Conservation (phyloP, 2,797 vertebrate species). For the Phalloptychus januarius region DNA sequence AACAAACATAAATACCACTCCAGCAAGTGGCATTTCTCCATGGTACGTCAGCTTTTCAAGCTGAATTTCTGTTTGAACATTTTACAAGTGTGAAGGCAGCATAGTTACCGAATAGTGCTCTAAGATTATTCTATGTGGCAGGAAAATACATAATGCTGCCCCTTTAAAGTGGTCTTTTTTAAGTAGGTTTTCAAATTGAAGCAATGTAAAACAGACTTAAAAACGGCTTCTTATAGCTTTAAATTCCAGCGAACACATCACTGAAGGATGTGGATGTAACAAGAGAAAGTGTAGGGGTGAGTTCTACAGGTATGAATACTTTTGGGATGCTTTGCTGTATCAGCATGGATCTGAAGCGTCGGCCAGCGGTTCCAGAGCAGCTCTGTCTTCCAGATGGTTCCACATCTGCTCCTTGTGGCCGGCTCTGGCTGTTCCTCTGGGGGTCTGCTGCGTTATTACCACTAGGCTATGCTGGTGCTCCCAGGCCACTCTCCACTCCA, state of each 20-base stretch:
- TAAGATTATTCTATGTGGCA: no score
- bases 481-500: slow-evolving; percentile 56
- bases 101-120: no score
- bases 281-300: background rate
- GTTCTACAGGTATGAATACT: background rate
- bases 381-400: background rate
- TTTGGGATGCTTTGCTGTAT: background rate
- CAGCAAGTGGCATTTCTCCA: no score
- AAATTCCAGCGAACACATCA: background rate
- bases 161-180: background rate
- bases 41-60: no score
- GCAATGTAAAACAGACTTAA: background rate
- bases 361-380: background rate
- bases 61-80: background rate
- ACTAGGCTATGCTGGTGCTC: slow-evolving; percentile 60
- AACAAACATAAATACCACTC: no score
- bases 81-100: background rate
- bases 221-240: background rate
- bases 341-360: slow-evolving; percentile 17
- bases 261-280: background rate
- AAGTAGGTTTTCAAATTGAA: background rate
- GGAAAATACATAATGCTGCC: no score
- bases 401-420: slow-evolving; percentile 1
- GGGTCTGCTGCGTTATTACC: slow-evolving; percentile 70
- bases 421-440: slow-evolving; percentile 33